phyloP scores from a whole-genome alignment of 2,797 vertebrate species.

The Chromis chromis region DNA sequence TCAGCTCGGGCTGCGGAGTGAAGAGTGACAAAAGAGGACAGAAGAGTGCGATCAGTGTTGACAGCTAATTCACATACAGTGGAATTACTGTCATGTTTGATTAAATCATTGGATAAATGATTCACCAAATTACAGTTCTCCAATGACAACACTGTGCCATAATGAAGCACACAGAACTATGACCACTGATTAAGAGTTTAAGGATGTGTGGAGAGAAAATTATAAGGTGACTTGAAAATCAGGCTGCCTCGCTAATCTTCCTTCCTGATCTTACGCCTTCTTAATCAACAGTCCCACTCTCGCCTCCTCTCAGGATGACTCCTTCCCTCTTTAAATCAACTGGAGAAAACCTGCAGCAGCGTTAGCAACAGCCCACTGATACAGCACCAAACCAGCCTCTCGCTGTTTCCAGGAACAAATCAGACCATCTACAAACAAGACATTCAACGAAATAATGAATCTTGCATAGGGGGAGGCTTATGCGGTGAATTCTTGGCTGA shows the following conservation, averaged over 20 bases:
- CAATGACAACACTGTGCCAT: slow-evolving; percentile 29
- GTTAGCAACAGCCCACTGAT: slow-evolving; percentile 32
- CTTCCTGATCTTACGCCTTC: slow-evolving; percentile 68
- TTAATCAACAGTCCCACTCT: slow-evolving; percentile 72
- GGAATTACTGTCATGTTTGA: slow-evolving; percentile 72
- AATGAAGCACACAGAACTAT: slow-evolving; percentile 61
- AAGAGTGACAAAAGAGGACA: slow-evolving; percentile 56
- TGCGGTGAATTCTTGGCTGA: slow-evolving; percentile 32
- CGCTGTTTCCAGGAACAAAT: slow-evolving; percentile 47
- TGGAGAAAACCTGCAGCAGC: slow-evolving; percentile 47
- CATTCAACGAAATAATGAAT: slow-evolving; percentile 32
- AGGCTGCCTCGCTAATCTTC: slow-evolving; percentile 68
- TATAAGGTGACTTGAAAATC: slow-evolving; percentile 74
- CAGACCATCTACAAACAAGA: slow-evolving; percentile 35
- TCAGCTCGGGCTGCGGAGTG: slow-evolving; percentile 61
- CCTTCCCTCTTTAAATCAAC: slow-evolving; percentile 61
- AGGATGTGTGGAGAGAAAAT: slow-evolving; percentile 59
- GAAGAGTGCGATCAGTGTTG: slow-evolving; percentile 60
- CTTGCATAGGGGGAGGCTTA: slow-evolving; percentile 13
- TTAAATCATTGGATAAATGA: slow-evolving; percentile 70
- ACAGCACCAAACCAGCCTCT: slow-evolving; percentile 35
- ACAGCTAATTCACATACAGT: slow-evolving; percentile 72
- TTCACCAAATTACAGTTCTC: slow-evolving; percentile 67
- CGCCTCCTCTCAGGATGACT: slow-evolving; percentile 39
- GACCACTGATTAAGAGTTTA: slow-evolving; percentile 70